These are phyloP conservation scores for Psilopogon haemacephalus DNA, from an alignment of 2,113 vertebrate species.

Conservation along the genomic window DNA sequence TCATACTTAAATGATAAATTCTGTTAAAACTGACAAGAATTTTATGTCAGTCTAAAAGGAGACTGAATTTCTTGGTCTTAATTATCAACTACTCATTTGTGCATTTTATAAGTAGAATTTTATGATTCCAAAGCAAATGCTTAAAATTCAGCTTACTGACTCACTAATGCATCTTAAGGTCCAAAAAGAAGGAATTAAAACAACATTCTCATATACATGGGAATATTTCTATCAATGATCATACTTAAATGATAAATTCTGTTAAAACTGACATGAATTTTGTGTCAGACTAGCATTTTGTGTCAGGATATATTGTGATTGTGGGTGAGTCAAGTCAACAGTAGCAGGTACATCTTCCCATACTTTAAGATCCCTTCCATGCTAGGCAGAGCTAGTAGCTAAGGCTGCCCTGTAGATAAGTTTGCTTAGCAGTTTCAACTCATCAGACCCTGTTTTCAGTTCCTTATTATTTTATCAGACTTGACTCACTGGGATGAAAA, in stretches of 20 bases:
- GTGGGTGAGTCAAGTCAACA: background rate
- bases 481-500: background rate
- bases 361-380: background rate
- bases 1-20: background rate
- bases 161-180: no score
- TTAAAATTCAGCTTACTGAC: no score
- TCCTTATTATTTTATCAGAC: background rate
- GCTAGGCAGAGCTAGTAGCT: background rate
- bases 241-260: background rate
- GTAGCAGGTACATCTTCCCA: background rate
- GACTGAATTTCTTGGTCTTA: background rate
- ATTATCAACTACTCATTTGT: background rate
- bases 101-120: no score
- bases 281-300: background rate
- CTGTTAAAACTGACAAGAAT: background rate
- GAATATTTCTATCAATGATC: background rate
- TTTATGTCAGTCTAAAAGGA: no score
- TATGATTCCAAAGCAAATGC: no score
- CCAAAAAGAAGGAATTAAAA: no score
- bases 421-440: background rate
- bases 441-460: background rate
- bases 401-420: background rate
- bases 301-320: background rate
- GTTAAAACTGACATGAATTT: background rate
- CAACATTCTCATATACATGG: background rate